Conservation (phyloP, 2,888 invertebrate genomes). For the Octonoba sinensis region DNA sequence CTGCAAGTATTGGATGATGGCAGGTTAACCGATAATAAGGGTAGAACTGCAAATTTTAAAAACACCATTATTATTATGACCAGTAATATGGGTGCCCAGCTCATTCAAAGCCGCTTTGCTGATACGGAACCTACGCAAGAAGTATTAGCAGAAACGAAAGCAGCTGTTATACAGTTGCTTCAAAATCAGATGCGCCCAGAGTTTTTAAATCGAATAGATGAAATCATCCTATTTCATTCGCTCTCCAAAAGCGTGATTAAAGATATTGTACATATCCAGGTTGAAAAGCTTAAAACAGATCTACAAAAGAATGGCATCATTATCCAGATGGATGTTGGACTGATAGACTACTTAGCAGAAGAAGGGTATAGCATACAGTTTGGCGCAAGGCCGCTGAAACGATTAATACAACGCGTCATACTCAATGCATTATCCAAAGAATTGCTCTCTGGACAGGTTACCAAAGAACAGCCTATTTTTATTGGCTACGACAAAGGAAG, state of each 20-base stretch:
- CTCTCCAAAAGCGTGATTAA: not conserved
- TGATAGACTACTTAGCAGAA: not conserved
- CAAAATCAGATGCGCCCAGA: not conserved
- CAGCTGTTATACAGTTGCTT: too few relatives aligned
- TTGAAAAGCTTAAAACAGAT: not conserved
- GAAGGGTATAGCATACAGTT: not conserved
- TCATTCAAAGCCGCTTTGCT: not conserved
- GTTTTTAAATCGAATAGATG: not conserved
- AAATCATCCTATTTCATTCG: not conserved
- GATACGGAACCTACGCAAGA: not conserved
- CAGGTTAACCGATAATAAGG: conserved; percentile 66
- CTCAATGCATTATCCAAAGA: too few relatives aligned
- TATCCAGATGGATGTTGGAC: not conserved
- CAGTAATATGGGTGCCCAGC: conserved; percentile 4
- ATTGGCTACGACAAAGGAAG: too few relatives aligned
- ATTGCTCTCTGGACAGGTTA: too few relatives aligned
- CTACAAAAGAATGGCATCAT: not conserved
- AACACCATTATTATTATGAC: conserved; percentile 36
- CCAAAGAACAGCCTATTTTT: too few relatives aligned
- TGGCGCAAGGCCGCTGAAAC: conserved; percentile 3
- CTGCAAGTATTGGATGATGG: conserved; percentile 67
- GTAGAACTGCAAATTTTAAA: conserved; percentile 65
- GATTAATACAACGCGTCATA: not conserved
- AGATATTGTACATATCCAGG: not conserved
- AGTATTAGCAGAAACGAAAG: not conserved